Evolutionary conservation across 2,113 vertebrate species (phyloP).

Genomic region (Stomatorhinus ivindoensis): DNA sequence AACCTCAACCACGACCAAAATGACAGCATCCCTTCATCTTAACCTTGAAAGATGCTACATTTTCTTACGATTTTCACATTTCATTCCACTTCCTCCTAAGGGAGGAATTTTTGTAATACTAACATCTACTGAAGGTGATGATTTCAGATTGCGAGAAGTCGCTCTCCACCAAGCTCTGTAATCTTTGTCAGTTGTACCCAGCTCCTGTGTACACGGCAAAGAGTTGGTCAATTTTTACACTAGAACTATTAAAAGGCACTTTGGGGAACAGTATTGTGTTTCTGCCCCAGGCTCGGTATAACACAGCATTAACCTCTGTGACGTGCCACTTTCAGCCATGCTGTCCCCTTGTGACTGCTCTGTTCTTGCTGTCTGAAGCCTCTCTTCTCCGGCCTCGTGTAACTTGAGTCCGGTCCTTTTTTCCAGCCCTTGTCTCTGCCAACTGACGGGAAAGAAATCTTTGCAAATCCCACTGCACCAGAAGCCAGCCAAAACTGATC

Average conservation of each 20-base stretch:
- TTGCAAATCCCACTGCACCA: background rate
- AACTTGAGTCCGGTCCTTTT: background rate
- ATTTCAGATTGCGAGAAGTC: background rate
- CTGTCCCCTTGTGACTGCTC: background rate
- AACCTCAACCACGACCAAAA: background rate
- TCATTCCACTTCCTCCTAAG: background rate
- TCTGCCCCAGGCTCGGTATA: background rate
- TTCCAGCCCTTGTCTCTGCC: background rate
- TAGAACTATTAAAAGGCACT: background rate
- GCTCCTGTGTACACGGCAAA: background rate
- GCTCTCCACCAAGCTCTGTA: background rate
- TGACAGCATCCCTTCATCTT: background rate
- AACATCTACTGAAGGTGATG: background rate
- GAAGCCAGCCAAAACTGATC: slow-evolving; percentile 9
- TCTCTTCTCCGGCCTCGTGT: background rate
- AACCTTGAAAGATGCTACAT: background rate
- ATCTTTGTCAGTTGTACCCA: background rate
- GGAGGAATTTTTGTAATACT: background rate
- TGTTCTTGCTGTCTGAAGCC: background rate
- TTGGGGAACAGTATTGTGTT: background rate
- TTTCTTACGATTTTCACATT: background rate
- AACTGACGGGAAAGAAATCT: background rate
- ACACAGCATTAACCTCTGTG: background rate
- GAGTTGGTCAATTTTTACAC: background rate
- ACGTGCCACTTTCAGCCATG: background rate